Conservation (phyloP, 2,797 vertebrate genomes). For the Lycodopsis pacificus region DNA sequence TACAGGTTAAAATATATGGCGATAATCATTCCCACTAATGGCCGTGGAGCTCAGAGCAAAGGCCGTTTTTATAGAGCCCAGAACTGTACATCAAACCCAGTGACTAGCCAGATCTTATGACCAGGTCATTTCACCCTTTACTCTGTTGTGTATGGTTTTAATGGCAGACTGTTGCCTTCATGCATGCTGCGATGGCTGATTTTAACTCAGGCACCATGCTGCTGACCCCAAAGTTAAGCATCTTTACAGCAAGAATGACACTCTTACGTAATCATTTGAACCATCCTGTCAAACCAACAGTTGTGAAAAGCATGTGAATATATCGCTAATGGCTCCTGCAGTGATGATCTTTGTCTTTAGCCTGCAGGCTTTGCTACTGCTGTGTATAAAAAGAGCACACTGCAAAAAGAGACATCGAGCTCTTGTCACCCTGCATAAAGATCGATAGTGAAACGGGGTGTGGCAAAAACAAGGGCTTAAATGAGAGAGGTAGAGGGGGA, state of each 20-base stretch:
- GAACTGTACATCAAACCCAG: constrained; percentile 80
- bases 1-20: constrained; percentile 79
- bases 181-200: constrained; percentile 63
- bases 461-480: constrained; percentile 52
- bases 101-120: constrained; percentile 71
- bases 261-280: constrained; percentile 48
- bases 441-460: constrained; percentile 72
- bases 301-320: constrained; percentile 34
- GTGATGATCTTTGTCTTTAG: neutral
- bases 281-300: constrained; percentile 41
- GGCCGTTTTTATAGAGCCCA: constrained; percentile 70
- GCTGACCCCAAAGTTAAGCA: constrained; percentile 48
- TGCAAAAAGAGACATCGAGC: constrained; percentile 61
- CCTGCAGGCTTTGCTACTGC: constrained; percentile 4
- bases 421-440: constrained; percentile 37
- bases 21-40: constrained; percentile 83
- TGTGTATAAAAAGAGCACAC: neutral
- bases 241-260: constrained; percentile 57
- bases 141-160: constrained; percentile 79
- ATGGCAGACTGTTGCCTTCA: constrained; percentile 72
- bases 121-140: constrained; percentile 71
- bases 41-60: constrained; percentile 68
- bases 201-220: constrained; percentile 76
- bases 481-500: constrained; percentile 32
- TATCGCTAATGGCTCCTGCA: neutral